Evolutionary conservation across 2,797 vertebrate species (phyloP).

Genomic region (Arctocebus calabarensis): DNA sequence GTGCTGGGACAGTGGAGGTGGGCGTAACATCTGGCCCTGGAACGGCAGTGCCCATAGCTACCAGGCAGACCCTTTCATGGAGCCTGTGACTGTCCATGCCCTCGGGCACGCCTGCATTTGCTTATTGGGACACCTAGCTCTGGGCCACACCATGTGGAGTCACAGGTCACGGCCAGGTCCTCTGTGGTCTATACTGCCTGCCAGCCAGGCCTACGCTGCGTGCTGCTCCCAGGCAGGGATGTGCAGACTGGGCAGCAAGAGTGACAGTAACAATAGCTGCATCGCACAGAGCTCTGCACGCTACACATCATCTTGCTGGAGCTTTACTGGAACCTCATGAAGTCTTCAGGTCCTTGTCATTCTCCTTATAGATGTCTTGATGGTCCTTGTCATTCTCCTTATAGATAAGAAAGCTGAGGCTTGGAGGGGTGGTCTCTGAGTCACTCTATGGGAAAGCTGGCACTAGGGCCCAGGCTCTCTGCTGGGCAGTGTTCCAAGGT

Average conservation of each 20-base stretch:
- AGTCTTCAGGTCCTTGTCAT: background rate
- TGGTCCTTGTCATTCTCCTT: too few relatives aligned
- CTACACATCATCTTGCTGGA: background rate
- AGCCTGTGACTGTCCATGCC: background rate
- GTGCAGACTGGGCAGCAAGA: background rate
- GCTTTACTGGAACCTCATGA: background rate
- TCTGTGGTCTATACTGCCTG: background rate
- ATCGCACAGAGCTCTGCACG: accelerated
- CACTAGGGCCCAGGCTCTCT: background rate
- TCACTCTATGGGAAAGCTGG: background rate
- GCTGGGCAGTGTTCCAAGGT: accelerated
- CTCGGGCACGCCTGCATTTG: background rate
- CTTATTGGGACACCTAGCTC: background rate
- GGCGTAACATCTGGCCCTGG: background rate
- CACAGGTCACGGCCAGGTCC: background rate
- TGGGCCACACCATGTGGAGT: background rate
- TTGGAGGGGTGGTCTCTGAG: accelerated
- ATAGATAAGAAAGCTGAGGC: background rate
- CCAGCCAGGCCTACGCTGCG: background rate
- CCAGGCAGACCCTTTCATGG: too few relatives aligned
- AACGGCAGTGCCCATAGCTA: background rate
- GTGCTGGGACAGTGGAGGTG: too few relatives aligned
- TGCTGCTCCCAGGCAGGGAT: background rate
- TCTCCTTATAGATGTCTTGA: background rate
- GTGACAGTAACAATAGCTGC: background rate